Percentiles rank a stretch among this genome's conserved stretches.
Evolutionary conservation across 2,113 vertebrate genomes (phyloP).

Genomic region (Xyliphius kryptos): DNA sequence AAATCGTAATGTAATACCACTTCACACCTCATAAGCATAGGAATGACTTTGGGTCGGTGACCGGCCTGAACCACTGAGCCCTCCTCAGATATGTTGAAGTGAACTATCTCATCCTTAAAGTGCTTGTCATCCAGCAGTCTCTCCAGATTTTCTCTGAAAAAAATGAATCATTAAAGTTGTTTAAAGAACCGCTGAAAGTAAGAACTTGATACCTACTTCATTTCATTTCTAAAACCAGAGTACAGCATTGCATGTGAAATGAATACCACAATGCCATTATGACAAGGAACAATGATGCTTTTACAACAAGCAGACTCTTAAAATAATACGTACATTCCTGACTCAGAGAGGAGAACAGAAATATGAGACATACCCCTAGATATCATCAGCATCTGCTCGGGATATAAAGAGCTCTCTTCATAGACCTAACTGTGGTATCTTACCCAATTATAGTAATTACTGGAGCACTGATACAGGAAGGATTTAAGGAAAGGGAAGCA

Average conservation of each 20-base stretch:
- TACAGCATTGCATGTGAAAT: slow-evolving; percentile 24
- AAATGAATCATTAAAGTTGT: too few relatives aligned
- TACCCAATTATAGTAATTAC: slow-evolving; percentile 14
- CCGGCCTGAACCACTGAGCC: slow-evolving; percentile 70
- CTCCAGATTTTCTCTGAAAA: slow-evolving; percentile 82
- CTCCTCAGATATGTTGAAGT: slow-evolving; percentile 91
- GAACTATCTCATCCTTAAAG: slow-evolving; percentile 94
- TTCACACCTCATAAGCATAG: slow-evolving; percentile 88
- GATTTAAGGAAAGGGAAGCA: too few relatives aligned
- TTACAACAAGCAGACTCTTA: slow-evolving; percentile 16
- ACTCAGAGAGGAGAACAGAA: not conserved
- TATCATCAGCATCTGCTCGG: slow-evolving; percentile 26
- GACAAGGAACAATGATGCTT: slow-evolving; percentile 9
- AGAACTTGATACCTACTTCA: too few relatives aligned
- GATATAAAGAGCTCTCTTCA: slow-evolving; percentile 33
- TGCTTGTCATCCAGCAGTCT: slow-evolving; percentile 84
- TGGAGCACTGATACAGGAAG: too few relatives aligned
- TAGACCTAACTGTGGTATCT: not conserved
- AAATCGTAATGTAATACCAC: too few relatives aligned
- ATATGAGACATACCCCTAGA: slow-evolving; percentile 22
- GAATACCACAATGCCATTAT: slow-evolving; percentile 23
- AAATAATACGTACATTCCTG: slow-evolving; percentile 23
- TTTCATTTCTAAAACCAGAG: not conserved
- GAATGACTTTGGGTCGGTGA: slow-evolving; percentile 78
- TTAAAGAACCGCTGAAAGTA: too few relatives aligned